These are phyloP conservation scores for Microcaecilia unicolor DNA, from an alignment of 2,797 vertebrate species.

Conservation along the genomic window DNA sequence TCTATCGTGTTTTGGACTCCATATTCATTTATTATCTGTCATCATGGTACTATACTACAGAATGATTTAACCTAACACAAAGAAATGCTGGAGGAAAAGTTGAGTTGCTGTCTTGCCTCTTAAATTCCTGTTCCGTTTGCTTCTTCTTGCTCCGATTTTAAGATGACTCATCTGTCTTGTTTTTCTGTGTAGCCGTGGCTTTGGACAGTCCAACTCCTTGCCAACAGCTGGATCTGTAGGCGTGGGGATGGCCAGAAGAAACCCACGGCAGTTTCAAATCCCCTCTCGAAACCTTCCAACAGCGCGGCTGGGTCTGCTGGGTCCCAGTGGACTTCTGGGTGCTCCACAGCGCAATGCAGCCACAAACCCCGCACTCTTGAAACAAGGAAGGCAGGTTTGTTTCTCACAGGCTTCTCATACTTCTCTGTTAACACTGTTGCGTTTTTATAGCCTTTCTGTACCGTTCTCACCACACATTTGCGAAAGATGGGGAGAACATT, in stretches of 20 bases:
- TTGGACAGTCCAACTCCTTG: conserved; percentile 92
- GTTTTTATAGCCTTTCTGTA: too few relatives aligned
- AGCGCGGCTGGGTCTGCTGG: conserved; percentile 74
- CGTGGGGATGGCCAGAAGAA: conserved; percentile 71
- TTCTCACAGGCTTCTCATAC: too few relatives aligned
- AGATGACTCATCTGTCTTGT: too few relatives aligned
- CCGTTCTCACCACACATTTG: too few relatives aligned
- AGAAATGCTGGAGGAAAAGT: too few relatives aligned
- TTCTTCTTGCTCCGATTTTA: rapidly evolving
- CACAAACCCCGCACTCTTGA: conserved; percentile 81
- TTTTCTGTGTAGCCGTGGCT: conserved; percentile 61
- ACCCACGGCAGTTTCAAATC: conserved; percentile 89
- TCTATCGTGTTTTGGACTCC: too few relatives aligned
- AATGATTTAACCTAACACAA: too few relatives aligned
- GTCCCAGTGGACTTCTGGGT: conserved; percentile 74
- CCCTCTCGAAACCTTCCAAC: conserved; percentile 87
- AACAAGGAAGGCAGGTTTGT: conserved; percentile 90
- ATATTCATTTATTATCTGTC: too few relatives aligned
- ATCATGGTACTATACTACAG: too few relatives aligned
- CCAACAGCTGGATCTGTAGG: conserved; percentile 81
- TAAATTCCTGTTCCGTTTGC: rapidly evolving
- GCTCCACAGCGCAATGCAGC: conserved; percentile 72
- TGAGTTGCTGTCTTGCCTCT: too few relatives aligned
- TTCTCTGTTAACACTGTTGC: too few relatives aligned
- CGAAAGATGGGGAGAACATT: too few relatives aligned